Percentiles rank a stretch among this genome's conserved stretches.
phyloP scores from a whole-genome alignment of 2,888 invertebrate genomes.

The Laothoe populi region DNA sequence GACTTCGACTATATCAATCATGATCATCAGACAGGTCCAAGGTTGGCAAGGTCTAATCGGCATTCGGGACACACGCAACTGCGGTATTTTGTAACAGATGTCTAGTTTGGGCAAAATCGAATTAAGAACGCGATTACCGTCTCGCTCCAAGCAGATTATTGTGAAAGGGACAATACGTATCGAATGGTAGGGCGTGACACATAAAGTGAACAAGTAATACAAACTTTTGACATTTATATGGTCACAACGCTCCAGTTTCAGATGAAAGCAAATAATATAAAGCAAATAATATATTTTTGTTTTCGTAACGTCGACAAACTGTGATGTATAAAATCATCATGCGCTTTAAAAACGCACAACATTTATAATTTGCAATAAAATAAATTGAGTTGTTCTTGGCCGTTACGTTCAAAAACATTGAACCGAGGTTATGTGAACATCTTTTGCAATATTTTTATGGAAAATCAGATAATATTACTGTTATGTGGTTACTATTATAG shows the following conservation, averaged over 20 bases:
- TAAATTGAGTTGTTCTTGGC: slow-evolving; percentile 6
- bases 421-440: not conserved
- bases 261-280: slow-evolving; percentile 43
- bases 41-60: slow-evolving; percentile 23
- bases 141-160: not conserved
- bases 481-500: not conserved
- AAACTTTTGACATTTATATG: slow-evolving; percentile 32
- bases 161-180: slow-evolving; percentile 2
- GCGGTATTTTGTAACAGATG: slow-evolving; percentile 5
- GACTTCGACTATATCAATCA: slow-evolving; percentile 22
- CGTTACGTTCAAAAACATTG: no score
- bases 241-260: slow-evolving; percentile 44
- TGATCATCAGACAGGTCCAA: slow-evolving; percentile 27
- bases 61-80: slow-evolving; percentile 9
- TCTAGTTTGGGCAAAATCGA: slow-evolving; percentile 15
- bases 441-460: not conserved
- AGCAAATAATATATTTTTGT: slow-evolving; percentile 44
- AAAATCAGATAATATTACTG: not conserved
- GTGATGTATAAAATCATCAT: slow-evolving; percentile 1
- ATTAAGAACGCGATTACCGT: not conserved
- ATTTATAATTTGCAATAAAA: slow-evolving; percentile 24
- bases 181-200: slow-evolving; percentile 25
- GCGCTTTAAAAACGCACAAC: not conserved
- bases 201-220: slow-evolving; percentile 28
- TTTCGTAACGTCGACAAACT: slow-evolving; percentile 39